Conservation (phyloP, 2,888 invertebrate genomes). For the Drosophila kambysellisi region DNA sequence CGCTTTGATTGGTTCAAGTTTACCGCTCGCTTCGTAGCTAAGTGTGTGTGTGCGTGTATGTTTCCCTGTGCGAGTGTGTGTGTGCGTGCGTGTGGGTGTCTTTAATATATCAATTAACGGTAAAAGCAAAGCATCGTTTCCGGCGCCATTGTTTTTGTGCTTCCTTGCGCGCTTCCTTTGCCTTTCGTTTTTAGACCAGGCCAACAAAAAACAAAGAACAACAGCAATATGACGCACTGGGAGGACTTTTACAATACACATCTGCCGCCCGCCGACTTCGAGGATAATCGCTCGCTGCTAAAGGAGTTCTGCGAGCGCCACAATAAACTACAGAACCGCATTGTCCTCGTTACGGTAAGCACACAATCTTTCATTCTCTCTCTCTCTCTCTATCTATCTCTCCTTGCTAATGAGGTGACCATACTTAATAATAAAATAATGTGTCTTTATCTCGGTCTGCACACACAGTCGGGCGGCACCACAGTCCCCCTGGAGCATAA, state of each 20-base stretch:
- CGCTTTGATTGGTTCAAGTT: constrained; percentile 43
- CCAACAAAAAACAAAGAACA: constrained; percentile 9
- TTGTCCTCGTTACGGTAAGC: constrained; percentile 92
- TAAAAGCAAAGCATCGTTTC: constrained; percentile 63
- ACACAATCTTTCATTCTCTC: neutral
- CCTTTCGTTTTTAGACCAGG: constrained; percentile 20
- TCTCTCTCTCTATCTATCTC: neutral
- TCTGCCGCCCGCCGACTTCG: constrained; percentile 91
- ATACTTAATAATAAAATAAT: constrained; percentile 13
- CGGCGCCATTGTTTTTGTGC: constrained; percentile 66
- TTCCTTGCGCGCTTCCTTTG: constrained; percentile 60
- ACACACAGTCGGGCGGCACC: constrained; percentile 95
- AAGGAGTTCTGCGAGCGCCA: constrained; percentile 91
- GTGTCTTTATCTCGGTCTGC: neutral
- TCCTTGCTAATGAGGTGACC: constrained; percentile 26
- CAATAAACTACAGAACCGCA: constrained; percentile 88
- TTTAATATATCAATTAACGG: constrained; percentile 64
- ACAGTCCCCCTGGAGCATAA: constrained; percentile 98
- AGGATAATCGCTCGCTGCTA: constrained; percentile 89
- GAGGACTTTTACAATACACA: constrained; percentile 94
- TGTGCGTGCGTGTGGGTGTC: constrained; percentile 19
- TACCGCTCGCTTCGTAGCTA: constrained; percentile 37
- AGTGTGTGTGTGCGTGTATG: constrained; percentile 8
- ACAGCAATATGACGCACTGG: constrained; percentile 87
- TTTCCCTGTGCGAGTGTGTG: neutral